Evolutionary conservation across 2,797 vertebrate species (phyloP), one percentile per base, ranked within the genome.

Genomic region (Phyllotis vaccarum): DNA sequence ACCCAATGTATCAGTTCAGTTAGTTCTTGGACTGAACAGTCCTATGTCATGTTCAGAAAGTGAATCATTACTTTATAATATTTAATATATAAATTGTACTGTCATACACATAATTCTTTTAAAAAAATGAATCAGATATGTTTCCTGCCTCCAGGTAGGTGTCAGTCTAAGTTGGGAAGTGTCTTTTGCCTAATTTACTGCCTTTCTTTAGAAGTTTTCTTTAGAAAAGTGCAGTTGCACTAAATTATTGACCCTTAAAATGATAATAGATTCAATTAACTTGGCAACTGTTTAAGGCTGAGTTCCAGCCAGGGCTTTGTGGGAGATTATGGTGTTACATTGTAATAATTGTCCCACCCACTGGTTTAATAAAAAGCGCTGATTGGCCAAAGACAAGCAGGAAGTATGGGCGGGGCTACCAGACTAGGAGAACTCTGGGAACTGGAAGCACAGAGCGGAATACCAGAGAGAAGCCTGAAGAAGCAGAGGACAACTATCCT

Each of bases 251-350:
- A 88, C 34, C n/a, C 10, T 88, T 94, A 68, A 93, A 86, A 86
- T 76, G 43, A 82, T 60, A 90, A 95, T 54, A 89, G 40, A 90
- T 74, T 89, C 82, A 96, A 85, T 74, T 43, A 93, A 95, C 62
- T 86, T 70, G 64, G 49, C 66, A 86, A 37, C 31, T 52, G 82
- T 66, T 85, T 86, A 72, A 37, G 37, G 70, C 34, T 70, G 19
- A 96, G 37, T 94, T 96, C 21, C 29, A 83, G 75, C 62, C 31
- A 49, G 60, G 8, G 8, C 9, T 31, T 46, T 43, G n/a, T n/a
- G n/a, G n/a, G n/a, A n/a, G n/a, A n/a, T n/a, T n/a, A n/a, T n/a
- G n/a, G n/a, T n/a, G n/a, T n/a, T n/a, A n/a, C n/a, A n/a, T n/a
- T n/a, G n/a, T n/a, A n/a, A n/a, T n/a, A n/a, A n/a, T n/a, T n/a